These are phyloP conservation scores for Diloba caeruleocephala DNA, from an alignment of 2,888 invertebrate genomes.

Conservation along the genomic window DNA sequence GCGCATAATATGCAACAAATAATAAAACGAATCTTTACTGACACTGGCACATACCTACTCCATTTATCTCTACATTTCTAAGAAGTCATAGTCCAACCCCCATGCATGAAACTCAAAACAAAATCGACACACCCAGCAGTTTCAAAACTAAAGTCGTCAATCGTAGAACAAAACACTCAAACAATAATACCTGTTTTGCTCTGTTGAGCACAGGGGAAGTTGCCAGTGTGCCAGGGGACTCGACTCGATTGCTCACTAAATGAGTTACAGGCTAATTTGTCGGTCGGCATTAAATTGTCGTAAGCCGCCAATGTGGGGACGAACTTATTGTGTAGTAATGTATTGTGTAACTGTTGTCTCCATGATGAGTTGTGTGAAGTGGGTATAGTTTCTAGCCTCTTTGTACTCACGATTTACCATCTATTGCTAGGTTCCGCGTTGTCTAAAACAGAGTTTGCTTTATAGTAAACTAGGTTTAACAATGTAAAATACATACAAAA, in stretches of 20 bases:
- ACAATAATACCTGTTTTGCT: constrained; percentile 28
- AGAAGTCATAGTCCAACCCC: not conserved
- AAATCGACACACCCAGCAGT: constrained; percentile 2
- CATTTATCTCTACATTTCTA: not conserved
- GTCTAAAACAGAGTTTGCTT: too few species aligned
- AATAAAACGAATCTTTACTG: too few species aligned
- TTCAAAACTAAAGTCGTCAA: constrained; percentile 28
- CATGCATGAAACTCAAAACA: constrained; percentile 3
- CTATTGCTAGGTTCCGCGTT: too few species aligned
- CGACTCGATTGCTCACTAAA: constrained; percentile 47
- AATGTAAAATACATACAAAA: too few species aligned
- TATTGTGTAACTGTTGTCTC: constrained; percentile 18
- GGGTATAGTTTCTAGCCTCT: too few species aligned
- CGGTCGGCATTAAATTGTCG: constrained; percentile 38
- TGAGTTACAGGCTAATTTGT: constrained; percentile 50
- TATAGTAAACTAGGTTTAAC: too few species aligned
- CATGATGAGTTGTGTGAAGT: constrained; percentile 17
- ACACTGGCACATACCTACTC: not conserved
- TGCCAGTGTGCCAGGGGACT: constrained; percentile 22
- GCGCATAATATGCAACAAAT: too few species aligned
- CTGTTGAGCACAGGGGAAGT: constrained; percentile 10
- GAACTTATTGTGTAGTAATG: constrained; percentile 35
- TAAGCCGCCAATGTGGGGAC: constrained; percentile 26
- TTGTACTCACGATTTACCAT: too few species aligned
- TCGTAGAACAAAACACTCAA: constrained; percentile 13